Evolutionary conservation across 1,140 invertebrate genomes (phyloP), one percentile per base, ranked within the genome.

Genomic region (Octopus sinensis): DNA sequence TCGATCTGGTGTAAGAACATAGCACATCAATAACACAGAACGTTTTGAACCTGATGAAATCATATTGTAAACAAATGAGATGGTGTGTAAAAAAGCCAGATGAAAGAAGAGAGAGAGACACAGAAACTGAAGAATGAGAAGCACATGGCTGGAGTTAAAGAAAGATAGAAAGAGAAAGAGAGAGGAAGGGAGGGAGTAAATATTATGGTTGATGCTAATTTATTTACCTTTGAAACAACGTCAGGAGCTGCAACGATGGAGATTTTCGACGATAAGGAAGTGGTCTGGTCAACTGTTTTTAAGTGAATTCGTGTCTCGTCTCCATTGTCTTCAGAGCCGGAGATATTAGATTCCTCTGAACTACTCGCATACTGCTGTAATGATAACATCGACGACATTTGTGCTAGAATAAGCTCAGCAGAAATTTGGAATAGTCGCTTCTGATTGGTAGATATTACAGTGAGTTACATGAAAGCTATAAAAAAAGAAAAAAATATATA

Each of bases 181-280:
- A 4, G 4, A 62, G 56, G 17, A 4, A 2, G 56, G 17, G 17
- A 62, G 56, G 17, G 17, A 62, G 17, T 12, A 56, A 62, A 54
- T 54, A 9, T 13, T 12, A 7, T 13, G 6, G 12, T n/a, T 79
- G 6, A 30, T 43, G 30, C n/a, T 52, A 54, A 62, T 30, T n/a
- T 82, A 82, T 91, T 92, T 92, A 95, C 94, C 81, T 93, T 94
- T 6, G 95, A 94, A 83, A 95, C 92, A 53, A 96, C 95, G 76
- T 93, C 91, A 6, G 96, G 95, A 2, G 96, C 95, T 54, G 95
- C 93, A 91, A 95, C 95, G 84, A 97, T 91, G 84, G 93, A 91
- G 81, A 96, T 91, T 6, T 91, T 89, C 78, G 84, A 85, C 89
- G 89, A 83, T 93, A 88, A 75, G 62, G 86, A 82, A 78, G 85